Percentiles rank a stretch among this genome's conserved stretches.
Conservation (phyloP, 2,113 vertebrate genomes). For the Cochlearius cochlearius region DNA sequence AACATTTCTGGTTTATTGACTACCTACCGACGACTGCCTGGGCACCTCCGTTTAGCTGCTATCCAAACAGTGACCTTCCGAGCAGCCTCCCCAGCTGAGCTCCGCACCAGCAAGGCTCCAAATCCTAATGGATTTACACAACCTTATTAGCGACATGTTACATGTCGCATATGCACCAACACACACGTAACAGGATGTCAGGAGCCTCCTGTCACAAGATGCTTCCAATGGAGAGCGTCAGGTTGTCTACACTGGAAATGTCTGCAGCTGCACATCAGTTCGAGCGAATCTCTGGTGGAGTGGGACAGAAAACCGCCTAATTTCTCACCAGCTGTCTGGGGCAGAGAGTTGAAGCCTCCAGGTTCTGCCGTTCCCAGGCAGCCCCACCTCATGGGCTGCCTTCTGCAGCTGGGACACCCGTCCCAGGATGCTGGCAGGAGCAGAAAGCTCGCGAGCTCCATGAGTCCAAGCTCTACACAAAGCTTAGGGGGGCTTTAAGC, state of each 20-base stretch:
- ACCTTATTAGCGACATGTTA: neutral
- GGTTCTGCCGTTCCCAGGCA: neutral
- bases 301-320: neutral
- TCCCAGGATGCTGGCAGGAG: neutral
- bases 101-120: neutral
- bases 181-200: fast-evolving
- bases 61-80: neutral
- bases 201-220: neutral
- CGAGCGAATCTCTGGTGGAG: fast-evolving
- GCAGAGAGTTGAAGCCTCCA: neutral
- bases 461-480: neutral
- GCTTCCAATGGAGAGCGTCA: neutral
- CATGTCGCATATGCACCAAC: neutral
- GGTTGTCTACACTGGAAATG: neutral
- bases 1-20: neutral
- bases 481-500: neutral
- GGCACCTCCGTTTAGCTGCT: neutral
- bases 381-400: neutral
- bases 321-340: neutral
- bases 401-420: neutral
- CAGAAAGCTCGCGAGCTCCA: neutral
- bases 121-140: neutral
- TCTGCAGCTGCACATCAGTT: neutral
- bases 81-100: neutral
- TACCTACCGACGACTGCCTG: neutral